Evolutionary conservation across 2,113 vertebrate species (phyloP).

Genomic region (Actinemys pallida): DNA sequence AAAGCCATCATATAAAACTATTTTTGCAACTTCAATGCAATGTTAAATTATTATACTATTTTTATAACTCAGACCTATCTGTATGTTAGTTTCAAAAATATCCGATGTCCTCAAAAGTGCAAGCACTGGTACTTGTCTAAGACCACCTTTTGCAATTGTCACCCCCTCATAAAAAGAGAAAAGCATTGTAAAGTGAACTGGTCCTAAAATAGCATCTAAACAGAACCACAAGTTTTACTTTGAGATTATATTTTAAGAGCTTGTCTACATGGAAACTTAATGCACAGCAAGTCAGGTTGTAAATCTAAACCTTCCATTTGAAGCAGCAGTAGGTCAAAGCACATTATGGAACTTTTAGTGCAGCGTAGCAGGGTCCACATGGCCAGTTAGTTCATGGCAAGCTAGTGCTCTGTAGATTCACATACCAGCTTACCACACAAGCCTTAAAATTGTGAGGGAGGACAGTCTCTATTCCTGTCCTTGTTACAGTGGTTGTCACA

Average conservation of each 20-base stretch:
- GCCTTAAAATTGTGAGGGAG: background rate
- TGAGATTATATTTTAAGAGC: conserved; percentile 52
- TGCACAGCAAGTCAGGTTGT: background rate
- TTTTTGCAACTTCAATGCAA: conserved; percentile 2
- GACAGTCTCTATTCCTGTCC: conserved; percentile 54
- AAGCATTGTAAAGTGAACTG: conserved; percentile 35
- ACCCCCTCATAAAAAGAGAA: conserved; percentile 49
- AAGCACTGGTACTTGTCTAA: conserved; percentile 47
- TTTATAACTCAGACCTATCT: background rate
- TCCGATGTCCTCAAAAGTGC: background rate
- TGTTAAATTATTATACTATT: background rate
- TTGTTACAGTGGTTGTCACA: conserved; percentile 14
- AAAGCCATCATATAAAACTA: conserved; percentile 52
- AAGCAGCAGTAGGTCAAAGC: background rate
- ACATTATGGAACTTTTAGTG: background rate
- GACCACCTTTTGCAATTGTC: conserved; percentile 49
- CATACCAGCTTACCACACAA: background rate
- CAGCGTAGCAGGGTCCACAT: background rate
- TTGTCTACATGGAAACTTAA: conserved; percentile 2
- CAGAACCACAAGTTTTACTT: background rate
- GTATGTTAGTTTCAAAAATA: background rate
- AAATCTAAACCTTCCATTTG: background rate
- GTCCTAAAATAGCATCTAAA: conserved; percentile 38
- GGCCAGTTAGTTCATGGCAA: background rate
- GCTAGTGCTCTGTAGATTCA: background rate